Conservation (phyloP, 2,888 invertebrate genomes). For the Melinopterus prodromus region DNA sequence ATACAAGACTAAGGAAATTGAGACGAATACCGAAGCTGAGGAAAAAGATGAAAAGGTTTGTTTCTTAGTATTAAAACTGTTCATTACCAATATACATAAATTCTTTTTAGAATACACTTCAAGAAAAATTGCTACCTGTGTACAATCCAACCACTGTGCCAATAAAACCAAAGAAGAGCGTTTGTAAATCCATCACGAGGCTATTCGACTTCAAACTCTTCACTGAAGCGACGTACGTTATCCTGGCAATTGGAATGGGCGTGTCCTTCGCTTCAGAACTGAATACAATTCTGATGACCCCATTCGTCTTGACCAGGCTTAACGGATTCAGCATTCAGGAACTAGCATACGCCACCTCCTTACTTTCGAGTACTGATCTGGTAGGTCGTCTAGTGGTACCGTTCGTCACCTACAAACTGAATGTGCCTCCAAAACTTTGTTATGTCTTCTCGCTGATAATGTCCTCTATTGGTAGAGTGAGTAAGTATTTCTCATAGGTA, state of each 20-base stretch:
- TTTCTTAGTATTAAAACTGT: neutral
- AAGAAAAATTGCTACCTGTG: slow-evolving; percentile 39
- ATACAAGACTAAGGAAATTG: slow-evolving; percentile 24
- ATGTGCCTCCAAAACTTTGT: slow-evolving; percentile 55
- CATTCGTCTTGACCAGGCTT: slow-evolving; percentile 59
- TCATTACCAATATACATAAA: neutral
- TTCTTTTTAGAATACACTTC: slow-evolving; percentile 37
- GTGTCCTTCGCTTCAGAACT: slow-evolving; percentile 61
- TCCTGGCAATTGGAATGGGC: slow-evolving; percentile 55
- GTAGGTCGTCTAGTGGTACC: slow-evolving; percentile 58
- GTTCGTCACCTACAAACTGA: slow-evolving; percentile 52
- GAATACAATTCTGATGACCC: slow-evolving; percentile 61
- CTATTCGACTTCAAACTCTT: slow-evolving; percentile 55
- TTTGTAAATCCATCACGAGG: slow-evolving; percentile 47
- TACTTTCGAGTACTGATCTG: slow-evolving; percentile 58
- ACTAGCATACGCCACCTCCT: slow-evolving; percentile 57
- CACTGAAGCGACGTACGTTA: slow-evolving; percentile 52
- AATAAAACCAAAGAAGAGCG: slow-evolving; percentile 37
- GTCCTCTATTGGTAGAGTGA: slow-evolving; percentile 56
- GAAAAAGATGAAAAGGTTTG: slow-evolving; percentile 32
- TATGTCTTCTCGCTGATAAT: slow-evolving; percentile 56
- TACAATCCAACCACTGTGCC: slow-evolving; percentile 53
- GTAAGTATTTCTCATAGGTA: slow-evolving; percentile 47
- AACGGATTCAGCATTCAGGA: slow-evolving; percentile 52
- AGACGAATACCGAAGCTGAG: slow-evolving; percentile 29